These are phyloP conservation scores for Asteroscopus sphinx DNA, from an alignment of 2,888 invertebrate genomes.

Conservation along the genomic window DNA sequence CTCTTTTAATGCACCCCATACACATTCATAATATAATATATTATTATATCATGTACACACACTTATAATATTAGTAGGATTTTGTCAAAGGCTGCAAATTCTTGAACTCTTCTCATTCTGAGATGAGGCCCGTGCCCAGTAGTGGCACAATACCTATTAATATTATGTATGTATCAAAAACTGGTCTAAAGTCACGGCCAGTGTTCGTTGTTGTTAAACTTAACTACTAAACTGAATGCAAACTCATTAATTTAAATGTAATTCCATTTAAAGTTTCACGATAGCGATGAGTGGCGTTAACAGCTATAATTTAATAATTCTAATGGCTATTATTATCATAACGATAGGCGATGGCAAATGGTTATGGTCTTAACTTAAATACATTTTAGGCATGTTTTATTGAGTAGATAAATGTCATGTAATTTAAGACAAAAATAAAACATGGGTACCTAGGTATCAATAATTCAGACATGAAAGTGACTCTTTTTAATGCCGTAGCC, in stretches of 20 bases:
- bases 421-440: not conserved
- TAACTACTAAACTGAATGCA: constrained; percentile 33
- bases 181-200: constrained; percentile 7
- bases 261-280: constrained; percentile 51
- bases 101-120: too few relatives aligned
- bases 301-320: constrained; percentile 44
- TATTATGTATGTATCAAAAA: not conserved
- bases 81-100: too few relatives aligned
- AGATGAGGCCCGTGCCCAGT: too few relatives aligned
- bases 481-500: too few relatives aligned
- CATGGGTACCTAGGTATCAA: too few relatives aligned
- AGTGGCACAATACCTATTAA: too few relatives aligned
- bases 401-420: not conserved
- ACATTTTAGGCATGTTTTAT: not conserved
- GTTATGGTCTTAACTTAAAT: constrained; percentile 3
- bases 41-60: too few relatives aligned
- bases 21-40: too few relatives aligned
- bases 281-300: constrained; percentile 45
- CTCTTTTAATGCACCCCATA: too few relatives aligned
- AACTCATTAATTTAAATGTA: constrained; percentile 53
- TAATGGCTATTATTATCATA: constrained; percentile 37
- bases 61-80: too few relatives aligned
- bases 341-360: constrained; percentile 4
- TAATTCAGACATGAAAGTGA: too few relatives aligned
- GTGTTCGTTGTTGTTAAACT: constrained; percentile 13